Base-by-base conservation (phyloP, 2,888 invertebrate species). In the Drosophila robusta region DNA sequence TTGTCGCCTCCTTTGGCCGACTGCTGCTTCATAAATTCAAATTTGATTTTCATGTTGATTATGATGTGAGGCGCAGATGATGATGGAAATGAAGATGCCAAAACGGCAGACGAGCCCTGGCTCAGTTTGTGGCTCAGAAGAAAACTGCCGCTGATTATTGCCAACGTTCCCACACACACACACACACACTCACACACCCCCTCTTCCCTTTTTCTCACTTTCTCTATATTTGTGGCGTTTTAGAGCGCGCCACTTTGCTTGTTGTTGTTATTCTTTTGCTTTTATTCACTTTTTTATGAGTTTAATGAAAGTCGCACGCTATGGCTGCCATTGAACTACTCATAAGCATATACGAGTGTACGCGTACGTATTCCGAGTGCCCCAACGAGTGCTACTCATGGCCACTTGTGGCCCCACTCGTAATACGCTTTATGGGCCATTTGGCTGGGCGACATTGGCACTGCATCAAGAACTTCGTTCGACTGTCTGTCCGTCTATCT, bases 11-110 rank as follows among this genome's bases (percentile, higher is more conserved):
- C 22, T 47, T 55, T 70, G 36, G 36, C 45, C 57, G 61, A 34
- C 56, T 42, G 70, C 58, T 75, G 79, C 67, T 83, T 83, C 83
- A 83, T 83, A 83, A 83, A 83, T 83, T 83, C 83, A 83, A 83
- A 83, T 83, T 87, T 83, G 83, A 83, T 83, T 83, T 83, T 83
- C 87, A 83, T 83, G 87, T 87, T 83, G 83, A 83, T 83, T 83
- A 83, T 83, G 83, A 87, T 83, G 84, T 82, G 79, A 67, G 67
- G 55, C 63, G 64, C 66, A 79, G 87, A 84, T 84, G 82, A 87
- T 76, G 85, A 78, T 81, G 82, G 87, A 78, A 78, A 84, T 83
- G 85, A 72, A 73, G 84, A 78, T 87, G 87, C 74, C 76, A 74
- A 29, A 80, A 81, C 78, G 75, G 75, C 74, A 65, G 70, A 32